phyloP scores from a whole-genome alignment of 1,140 invertebrate species.

The Pentalonia nigronervosa region DNA sequence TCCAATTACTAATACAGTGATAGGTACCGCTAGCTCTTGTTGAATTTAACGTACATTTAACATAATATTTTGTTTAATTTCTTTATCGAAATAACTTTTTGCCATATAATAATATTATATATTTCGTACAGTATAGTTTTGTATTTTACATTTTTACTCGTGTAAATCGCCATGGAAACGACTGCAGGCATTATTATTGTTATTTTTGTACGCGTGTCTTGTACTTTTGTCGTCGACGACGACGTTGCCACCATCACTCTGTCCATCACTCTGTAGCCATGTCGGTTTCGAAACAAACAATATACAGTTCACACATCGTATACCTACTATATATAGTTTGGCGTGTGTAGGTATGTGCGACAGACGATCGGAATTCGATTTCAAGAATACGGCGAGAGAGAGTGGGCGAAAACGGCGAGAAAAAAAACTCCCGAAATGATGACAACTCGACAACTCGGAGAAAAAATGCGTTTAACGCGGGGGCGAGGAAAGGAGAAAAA shows the following conservation, averaged over 20 bases:
- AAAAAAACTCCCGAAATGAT: not conserved
- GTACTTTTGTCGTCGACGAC: too few relatives aligned
- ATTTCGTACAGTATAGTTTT: not conserved
- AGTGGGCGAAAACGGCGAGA: not conserved
- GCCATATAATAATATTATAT: not conserved
- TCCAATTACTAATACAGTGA: not conserved
- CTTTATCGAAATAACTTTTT: not conserved
- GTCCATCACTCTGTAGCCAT: not conserved
- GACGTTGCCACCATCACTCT: not conserved
- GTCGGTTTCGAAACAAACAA: not conserved
- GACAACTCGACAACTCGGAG: not conserved
- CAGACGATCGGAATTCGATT: conserved; percentile 24
- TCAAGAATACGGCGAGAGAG: not conserved
- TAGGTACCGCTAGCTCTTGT: not conserved
- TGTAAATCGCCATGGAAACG: not conserved
- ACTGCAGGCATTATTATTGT: not conserved
- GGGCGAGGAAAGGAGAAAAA: not conserved
- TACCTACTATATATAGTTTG: too few relatives aligned
- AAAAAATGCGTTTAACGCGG: not conserved
- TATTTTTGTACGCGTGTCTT: not conserved
- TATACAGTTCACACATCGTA: not conserved
- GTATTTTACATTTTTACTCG: not conserved
- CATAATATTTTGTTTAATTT: not conserved
- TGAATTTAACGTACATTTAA: not conserved
- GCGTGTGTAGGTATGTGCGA: not conserved